Evolutionary conservation across 2,797 vertebrate species (phyloP).

Genomic region (Galagoides demidoff): DNA sequence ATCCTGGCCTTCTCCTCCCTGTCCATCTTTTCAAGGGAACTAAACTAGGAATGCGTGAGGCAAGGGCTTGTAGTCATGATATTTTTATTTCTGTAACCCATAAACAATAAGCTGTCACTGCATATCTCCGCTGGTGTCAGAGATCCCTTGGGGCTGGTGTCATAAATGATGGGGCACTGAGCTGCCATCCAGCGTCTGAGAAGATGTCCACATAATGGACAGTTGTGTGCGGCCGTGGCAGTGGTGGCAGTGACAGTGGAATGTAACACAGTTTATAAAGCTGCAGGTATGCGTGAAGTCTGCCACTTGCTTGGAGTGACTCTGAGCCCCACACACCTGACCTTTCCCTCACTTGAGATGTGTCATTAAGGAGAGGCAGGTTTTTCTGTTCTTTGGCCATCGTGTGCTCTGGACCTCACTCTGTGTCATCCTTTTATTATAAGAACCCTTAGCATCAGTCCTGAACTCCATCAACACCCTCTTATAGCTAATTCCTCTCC

Average conservation of each 20-base stretch:
- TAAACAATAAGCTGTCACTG: slow-evolving; percentile 10
- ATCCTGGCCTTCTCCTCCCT: neutral
- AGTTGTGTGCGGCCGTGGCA: neutral
- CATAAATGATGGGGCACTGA: neutral
- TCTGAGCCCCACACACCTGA: neutral
- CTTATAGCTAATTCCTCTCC: neutral
- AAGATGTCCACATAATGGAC: neutral
- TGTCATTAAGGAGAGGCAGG: neutral
- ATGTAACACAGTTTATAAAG: slow-evolving; percentile 15
- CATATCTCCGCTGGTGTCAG: neutral
- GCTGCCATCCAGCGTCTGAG: neutral
- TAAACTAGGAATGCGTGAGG: slow-evolving; percentile 16
- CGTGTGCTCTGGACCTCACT: neutral
- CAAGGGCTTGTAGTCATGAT: neutral
- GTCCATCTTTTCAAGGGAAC: neutral
- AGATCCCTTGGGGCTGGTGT: neutral
- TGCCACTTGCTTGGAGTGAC: neutral
- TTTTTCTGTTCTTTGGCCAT: neutral
- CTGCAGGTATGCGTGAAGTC: neutral
- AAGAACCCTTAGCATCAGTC: neutral
- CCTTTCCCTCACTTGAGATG: neutral
- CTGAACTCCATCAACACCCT: neutral
- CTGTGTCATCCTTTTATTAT: neutral
- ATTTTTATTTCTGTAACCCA: slow-evolving; percentile 48
- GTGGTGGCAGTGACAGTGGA: neutral